Percentiles rank a stretch among this genome's conserved stretches.
Evolutionary conservation across 2,797 vertebrate genomes (phyloP).

Genomic region (Tokudaia tokunoshimensis): DNA sequence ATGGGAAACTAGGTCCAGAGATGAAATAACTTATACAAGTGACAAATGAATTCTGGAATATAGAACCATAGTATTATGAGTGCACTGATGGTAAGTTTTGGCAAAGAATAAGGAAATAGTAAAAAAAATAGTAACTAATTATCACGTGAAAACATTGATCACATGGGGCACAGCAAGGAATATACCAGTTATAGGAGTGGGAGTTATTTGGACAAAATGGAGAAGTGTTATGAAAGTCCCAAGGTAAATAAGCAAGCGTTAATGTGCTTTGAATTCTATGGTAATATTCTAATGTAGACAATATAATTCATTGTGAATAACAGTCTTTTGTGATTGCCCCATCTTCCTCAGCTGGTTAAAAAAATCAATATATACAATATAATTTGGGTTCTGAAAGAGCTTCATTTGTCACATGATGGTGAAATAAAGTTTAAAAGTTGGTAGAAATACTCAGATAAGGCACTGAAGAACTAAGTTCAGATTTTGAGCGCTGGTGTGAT

Average conservation of each 20-base stretch:
- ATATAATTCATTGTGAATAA: not conserved
- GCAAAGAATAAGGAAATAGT: conserved; percentile 21
- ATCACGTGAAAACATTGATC: not conserved
- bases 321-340: not conserved
- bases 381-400: not conserved
- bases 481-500: conserved; percentile 44
- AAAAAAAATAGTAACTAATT: conserved; percentile 19
- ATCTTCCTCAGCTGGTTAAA: conserved; percentile 35
- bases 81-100: conserved; percentile 23
- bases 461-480: not conserved
- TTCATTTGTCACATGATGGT: conserved; percentile 25
- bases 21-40: conserved; percentile 15
- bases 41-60: not conserved
- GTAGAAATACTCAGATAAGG: conserved; percentile 34
- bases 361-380: conserved; percentile 33
- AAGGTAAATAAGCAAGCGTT: conserved; percentile 5
- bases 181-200: not conserved
- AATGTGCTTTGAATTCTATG: not conserved
- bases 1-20: not conserved
- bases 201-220: not conserved
- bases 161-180: not conserved
- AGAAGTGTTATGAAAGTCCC: not conserved
- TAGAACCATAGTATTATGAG: conserved; percentile 19
- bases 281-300: not conserved
- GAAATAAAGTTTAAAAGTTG: conserved; percentile 8